Percentiles rank a stretch among this genome's conserved stretches.
These are phyloP conservation scores for Nomada flava DNA, from an alignment of 2,888 invertebrate genomes.

Conservation along the genomic window DNA sequence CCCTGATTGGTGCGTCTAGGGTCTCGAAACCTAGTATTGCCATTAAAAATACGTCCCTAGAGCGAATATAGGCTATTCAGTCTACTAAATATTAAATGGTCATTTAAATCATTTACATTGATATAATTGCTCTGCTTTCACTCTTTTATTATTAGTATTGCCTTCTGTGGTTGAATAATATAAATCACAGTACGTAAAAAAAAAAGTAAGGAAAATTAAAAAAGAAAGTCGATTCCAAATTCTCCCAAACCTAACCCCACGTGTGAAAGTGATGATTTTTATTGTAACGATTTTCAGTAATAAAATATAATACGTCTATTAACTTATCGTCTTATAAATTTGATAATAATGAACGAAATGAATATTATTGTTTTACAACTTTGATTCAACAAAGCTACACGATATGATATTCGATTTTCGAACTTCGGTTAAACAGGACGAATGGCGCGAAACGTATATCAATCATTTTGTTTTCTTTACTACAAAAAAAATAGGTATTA, in stretches of 20 bases:
- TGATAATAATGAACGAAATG: background rate
- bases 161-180: background rate
- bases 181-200: background rate
- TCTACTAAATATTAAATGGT: no score
- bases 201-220: background rate
- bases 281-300: background rate
- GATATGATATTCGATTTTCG: background rate
- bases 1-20: no score
- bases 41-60: no score
- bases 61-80: no score
- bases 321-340: background rate
- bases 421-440: background rate
- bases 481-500: background rate
- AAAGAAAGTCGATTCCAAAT: background rate
- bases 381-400: background rate
- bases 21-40: no score
- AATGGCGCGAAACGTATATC: background rate
- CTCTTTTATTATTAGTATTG: background rate
- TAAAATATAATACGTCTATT: background rate
- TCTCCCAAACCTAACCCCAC: conserved; percentile 36
- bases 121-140: no score
- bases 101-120: no score
- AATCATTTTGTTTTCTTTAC: background rate
- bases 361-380: background rate
- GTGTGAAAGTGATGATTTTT: background rate